Conservation (phyloP, 2,888 invertebrate genomes). For the Dicroscelio sp. region DNA sequence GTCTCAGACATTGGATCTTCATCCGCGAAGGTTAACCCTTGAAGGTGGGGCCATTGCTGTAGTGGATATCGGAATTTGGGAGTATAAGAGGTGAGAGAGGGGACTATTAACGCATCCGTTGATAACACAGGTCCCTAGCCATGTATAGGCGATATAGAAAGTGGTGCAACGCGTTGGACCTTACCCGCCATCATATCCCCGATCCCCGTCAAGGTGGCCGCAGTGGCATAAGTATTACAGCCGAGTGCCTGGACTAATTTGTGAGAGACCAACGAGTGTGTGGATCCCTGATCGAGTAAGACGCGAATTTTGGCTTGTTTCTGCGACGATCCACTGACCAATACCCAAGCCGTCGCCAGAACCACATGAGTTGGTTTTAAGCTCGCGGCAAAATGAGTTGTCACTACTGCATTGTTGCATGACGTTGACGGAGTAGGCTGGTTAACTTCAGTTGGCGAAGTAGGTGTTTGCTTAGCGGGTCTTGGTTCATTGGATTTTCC, state of each 20-base stretch:
- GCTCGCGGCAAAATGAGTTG: background rate
- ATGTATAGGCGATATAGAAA: background rate
- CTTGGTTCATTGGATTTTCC: background rate
- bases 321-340: background rate
- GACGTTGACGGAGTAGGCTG: too few relatives aligned
- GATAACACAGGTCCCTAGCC: background rate
- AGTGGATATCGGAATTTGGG: background rate
- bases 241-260: background rate
- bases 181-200: background rate
- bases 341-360: background rate
- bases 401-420: background rate
- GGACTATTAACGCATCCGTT: background rate
- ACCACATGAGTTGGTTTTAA: background rate
- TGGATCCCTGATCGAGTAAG: background rate
- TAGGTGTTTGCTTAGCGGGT: too few relatives aligned
- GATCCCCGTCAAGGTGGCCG: background rate
- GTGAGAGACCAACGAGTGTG: background rate
- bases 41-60: conserved; percentile 44
- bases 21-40: conserved; percentile 42
- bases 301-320: too few relatives aligned
- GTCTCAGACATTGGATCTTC: background rate
- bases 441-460: too few relatives aligned
- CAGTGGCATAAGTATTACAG: background rate
- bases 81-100: background rate
- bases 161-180: background rate